Percentiles rank a stretch among this genome's conserved stretches.
These are phyloP conservation scores for Lepus oiostolus DNA, from an alignment of 2,797 vertebrate species.

Conservation along the genomic window DNA sequence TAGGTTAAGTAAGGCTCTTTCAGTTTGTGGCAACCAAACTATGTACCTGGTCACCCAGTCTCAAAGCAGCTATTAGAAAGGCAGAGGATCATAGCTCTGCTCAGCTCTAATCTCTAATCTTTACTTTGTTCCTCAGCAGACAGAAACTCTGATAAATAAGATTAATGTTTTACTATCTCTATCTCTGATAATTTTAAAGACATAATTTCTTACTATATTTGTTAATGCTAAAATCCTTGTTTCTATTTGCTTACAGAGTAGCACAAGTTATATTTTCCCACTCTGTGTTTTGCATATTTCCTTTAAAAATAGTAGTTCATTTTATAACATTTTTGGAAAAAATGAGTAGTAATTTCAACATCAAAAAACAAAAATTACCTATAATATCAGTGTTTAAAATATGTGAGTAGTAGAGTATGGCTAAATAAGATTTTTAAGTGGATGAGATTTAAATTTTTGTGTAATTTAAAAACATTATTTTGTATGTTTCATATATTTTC, in stretches of 20 bases:
- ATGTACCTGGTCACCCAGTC: neutral
- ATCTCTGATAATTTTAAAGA: neutral
- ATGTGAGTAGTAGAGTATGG: neutral
- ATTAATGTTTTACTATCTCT: neutral
- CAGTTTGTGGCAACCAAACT: neutral
- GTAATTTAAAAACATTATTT: conserved; percentile 6
- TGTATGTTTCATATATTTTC: neutral
- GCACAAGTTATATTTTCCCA: neutral
- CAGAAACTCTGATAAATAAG: neutral
- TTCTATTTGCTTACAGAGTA: neutral
- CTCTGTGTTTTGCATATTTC: neutral
- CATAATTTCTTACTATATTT: neutral
- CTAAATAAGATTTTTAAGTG: neutral
- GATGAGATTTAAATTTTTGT: neutral
- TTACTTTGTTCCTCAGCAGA: neutral
- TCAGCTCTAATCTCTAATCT: too few relatives aligned
- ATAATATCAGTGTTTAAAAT: neutral
- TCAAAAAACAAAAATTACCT: neutral
- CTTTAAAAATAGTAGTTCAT: neutral
- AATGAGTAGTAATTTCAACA: neutral
- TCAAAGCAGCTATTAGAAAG: neutral
- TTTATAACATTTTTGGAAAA: neutral
- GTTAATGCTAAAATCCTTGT: neutral
- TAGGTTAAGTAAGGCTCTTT: neutral
- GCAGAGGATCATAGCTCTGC: neutral